A percentile compares a stretch with the other conserved stretches of the same genome.
Evolutionary conservation across 2,113 vertebrate genomes (phyloP).

Genomic region (Saccopteryx leptura): DNA sequence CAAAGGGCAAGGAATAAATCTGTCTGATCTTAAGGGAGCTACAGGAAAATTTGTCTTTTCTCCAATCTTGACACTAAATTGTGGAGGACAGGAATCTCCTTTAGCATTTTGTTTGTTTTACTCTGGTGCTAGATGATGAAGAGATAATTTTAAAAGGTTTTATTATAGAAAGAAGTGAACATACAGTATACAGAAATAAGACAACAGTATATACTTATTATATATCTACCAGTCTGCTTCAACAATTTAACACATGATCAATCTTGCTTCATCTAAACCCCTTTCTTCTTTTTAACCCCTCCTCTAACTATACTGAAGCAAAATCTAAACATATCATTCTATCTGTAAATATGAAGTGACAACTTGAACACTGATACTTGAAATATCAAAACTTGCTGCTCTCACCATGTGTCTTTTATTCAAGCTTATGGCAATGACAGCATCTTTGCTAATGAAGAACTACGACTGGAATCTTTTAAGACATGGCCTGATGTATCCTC

Average conservation of each 20-base stretch:
- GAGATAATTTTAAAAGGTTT: conserved; percentile 8
- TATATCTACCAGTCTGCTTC: neutral
- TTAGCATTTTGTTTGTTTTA: neutral
- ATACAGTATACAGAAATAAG: neutral
- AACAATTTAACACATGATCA: rapidly evolving
- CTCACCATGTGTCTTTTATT: neutral
- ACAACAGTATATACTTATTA: neutral
- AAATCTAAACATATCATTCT: too few species aligned
- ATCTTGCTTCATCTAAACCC: neutral
- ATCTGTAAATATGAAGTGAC: neutral
- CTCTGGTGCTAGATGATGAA: neutral
- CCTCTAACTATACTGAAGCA: neutral
- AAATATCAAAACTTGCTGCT: neutral
- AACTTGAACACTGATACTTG: neutral
- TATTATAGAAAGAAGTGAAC: neutral
- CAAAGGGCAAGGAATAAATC: neutral
- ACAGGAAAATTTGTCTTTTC: neutral
- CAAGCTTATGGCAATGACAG: conserved; percentile 56
- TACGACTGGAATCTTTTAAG: conserved; percentile 54
- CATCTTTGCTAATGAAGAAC: conserved; percentile 65
- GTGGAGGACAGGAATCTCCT: neutral
- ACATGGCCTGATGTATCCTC: neutral
- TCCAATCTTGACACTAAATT: neutral
- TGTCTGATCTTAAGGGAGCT: neutral
- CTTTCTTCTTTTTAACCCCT: neutral